phyloP scores from a whole-genome alignment of 2,797 vertebrate species.

The Allobates femoralis region DNA sequence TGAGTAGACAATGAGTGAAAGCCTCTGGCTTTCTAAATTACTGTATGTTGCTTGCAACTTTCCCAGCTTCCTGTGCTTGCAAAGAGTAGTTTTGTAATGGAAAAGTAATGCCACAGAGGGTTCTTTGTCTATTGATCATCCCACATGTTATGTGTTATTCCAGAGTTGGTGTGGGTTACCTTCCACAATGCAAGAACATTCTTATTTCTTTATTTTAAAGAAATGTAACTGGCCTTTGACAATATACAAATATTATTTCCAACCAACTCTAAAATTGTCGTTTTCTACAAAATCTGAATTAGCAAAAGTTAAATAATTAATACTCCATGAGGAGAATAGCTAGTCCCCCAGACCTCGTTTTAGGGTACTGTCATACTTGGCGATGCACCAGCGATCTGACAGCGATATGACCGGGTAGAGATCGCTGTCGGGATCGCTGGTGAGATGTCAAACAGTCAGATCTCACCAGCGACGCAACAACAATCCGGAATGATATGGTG shows the following conservation, averaged over 20 bases:
- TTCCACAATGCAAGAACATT: background rate
- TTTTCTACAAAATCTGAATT: background rate
- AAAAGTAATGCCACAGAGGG: background rate
- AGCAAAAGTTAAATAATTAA: background rate
- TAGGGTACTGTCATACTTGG: no score
- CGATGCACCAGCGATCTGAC: no score
- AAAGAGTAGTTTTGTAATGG: slow-evolving; percentile 20
- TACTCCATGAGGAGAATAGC: no score
- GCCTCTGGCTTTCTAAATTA: slow-evolving; percentile 1
- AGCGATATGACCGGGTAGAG: no score
- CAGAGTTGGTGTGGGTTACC: background rate
- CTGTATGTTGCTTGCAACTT: background rate
- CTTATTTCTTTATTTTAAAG: background rate
- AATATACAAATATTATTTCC: no score
- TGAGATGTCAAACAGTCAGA: no score
- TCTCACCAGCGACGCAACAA: no score
- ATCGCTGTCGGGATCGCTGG: no score
- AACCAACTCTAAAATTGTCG: background rate
- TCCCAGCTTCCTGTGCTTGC: background rate
- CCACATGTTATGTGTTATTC: background rate
- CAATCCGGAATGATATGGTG: no score
- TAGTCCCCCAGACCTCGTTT: no score
- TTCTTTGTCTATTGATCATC: background rate
- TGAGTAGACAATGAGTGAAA: background rate
- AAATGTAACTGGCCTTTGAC: background rate